These are phyloP conservation scores for Cryptoprocta ferox DNA, from an alignment of 2,797 vertebrate species.

Conservation along the genomic window DNA sequence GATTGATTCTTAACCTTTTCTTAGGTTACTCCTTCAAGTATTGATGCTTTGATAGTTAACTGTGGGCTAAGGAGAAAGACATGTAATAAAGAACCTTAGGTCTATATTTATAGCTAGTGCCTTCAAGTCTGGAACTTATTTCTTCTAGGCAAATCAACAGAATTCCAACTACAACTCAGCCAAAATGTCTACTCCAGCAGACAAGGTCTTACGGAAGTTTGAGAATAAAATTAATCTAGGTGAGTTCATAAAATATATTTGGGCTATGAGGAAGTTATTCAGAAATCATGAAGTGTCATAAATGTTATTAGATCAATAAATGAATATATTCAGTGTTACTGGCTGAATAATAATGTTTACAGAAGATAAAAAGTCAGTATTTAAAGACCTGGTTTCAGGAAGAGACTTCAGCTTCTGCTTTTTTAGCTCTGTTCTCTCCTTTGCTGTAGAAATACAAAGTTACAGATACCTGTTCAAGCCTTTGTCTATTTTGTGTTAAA, in stretches of 20 bases:
- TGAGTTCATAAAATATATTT: slow-evolving; percentile 82
- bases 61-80: not conserved
- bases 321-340: not conserved
- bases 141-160: slow-evolving; percentile 92
- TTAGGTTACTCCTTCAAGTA: not conserved
- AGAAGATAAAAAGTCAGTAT: not conserved
- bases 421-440: not conserved
- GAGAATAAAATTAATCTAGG: slow-evolving; percentile 98
- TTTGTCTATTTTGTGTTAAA: not conserved
- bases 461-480: not conserved
- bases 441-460: not conserved
- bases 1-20: not conserved
- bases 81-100: not conserved
- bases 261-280: slow-evolving; percentile 1
- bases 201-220: slow-evolving; percentile 95
- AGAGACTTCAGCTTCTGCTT: not conserved
- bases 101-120: not conserved
- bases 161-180: slow-evolving; percentile 83
- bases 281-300: not conserved
- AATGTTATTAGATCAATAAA: not conserved
- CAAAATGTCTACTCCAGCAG: slow-evolving; percentile 91
- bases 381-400: not conserved
- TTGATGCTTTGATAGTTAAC: not conserved
- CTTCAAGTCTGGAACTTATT: slow-evolving; percentile 48
- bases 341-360: not conserved